Evolutionary conservation across 2,888 invertebrate species (phyloP).

Genomic region (Oscheius sp.): DNA sequence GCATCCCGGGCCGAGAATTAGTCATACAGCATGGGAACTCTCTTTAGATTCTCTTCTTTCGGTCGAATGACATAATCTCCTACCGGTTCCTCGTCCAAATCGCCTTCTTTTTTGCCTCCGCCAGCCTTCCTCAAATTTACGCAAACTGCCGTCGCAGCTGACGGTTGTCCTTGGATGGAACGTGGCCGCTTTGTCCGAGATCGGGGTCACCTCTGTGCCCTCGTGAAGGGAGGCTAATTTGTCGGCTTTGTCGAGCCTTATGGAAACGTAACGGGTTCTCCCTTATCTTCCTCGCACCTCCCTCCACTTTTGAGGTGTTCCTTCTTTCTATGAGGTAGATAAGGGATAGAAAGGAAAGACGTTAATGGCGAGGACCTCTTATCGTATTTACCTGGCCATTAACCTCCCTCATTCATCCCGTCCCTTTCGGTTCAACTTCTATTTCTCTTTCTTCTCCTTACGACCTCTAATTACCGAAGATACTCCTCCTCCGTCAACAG

Average conservation of each 20-base stretch:
- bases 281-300: background rate
- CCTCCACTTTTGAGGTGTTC: background rate
- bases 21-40: background rate
- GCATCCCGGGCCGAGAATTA: slow-evolving; percentile 1
- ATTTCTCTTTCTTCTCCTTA: background rate
- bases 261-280: no score
- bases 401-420: background rate
- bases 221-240: slow-evolving; percentile 9
- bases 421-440: background rate
- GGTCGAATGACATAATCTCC: slow-evolving; percentile 7
- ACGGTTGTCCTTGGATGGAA: slow-evolving; percentile 16
- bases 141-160: background rate
- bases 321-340: no score
- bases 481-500: background rate
- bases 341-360: background rate
- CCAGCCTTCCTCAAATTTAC: slow-evolving; percentile 3
- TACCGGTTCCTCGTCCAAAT: slow-evolving; percentile 13
- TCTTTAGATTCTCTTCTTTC: background rate
- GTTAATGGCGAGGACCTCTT: background rate
- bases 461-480: slow-evolving; percentile 9
- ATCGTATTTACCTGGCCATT: slow-evolving; percentile 28
- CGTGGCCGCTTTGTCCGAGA: background rate
- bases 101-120: slow-evolving; percentile 2
- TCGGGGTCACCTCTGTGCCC: background rate
- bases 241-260: background rate